A percentile compares a stretch with the other conserved stretches of the same genome.
phyloP scores from a whole-genome alignment of 1,140 invertebrate genomes.

The Pomacea maculata region DNA sequence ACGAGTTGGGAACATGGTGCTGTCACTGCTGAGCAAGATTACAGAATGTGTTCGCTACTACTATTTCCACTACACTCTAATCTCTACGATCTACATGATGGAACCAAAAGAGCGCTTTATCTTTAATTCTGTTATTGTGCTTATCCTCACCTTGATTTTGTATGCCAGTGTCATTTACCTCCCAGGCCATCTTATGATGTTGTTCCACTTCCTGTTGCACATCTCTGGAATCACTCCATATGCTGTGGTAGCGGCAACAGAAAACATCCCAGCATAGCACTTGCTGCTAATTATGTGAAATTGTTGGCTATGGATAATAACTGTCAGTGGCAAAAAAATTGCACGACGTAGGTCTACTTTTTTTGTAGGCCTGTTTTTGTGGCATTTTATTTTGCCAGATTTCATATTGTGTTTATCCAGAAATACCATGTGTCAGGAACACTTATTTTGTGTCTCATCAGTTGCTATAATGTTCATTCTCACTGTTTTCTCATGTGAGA shows the following conservation, averaged over 20 bases:
- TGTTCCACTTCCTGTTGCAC: constrained; percentile 8
- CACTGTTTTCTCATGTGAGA: too few species aligned
- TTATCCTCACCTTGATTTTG: constrained; percentile 6
- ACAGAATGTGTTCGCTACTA: constrained; percentile 10
- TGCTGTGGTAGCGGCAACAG: not conserved
- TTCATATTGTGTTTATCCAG: too few species aligned
- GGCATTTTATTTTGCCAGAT: too few species aligned
- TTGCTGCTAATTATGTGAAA: not conserved
- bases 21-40: constrained; percentile 4
- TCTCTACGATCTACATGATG: constrained; percentile 8
- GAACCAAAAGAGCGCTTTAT: not conserved
- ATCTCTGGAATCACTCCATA: not conserved
- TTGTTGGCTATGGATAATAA: too few species aligned
- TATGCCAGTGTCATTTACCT: constrained; percentile 19
- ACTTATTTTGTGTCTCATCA: too few species aligned
- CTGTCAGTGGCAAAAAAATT: too few species aligned
- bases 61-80: constrained; percentile 19
- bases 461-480: too few species aligned
- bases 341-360: too few species aligned
- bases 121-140: constrained; percentile 8
- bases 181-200: constrained; percentile 14
- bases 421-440: too few species aligned
- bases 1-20: not conserved
- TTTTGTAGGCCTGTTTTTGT: too few species aligned
- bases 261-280: not conserved